Conservation (phyloP, 2,888 invertebrate genomes). For the Pheosia gnoma region DNA sequence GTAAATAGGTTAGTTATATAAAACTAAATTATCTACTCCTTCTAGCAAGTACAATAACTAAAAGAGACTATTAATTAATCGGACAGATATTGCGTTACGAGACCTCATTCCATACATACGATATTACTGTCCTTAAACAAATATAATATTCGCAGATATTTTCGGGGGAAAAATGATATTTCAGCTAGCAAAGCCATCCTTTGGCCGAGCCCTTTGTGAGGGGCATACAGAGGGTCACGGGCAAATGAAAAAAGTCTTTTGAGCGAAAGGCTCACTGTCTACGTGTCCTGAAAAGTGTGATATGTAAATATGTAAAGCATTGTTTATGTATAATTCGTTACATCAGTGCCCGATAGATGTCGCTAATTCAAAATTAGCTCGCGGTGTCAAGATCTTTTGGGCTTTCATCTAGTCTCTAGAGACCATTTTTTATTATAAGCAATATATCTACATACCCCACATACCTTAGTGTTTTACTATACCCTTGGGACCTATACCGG, state of each 20-base stretch:
- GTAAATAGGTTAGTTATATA: too few species aligned
- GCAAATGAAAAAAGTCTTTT: constrained; percentile 26
- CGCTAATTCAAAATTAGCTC: too few species aligned
- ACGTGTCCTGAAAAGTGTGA: constrained; percentile 16
- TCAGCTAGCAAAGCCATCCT: constrained; percentile 18
- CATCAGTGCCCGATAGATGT: too few species aligned
- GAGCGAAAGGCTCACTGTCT: constrained; percentile 2
- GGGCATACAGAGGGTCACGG: constrained; percentile 20
- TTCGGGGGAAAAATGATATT: constrained; percentile 16
- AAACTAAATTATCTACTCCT: too few species aligned
- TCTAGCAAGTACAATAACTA: too few species aligned
- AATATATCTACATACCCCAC: too few species aligned
- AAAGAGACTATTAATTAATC: too few species aligned
- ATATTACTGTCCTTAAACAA: constrained; percentile 7
- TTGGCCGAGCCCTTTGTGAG: constrained; percentile 15
- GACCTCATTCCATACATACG: not conserved
- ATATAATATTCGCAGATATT: constrained; percentile 24
- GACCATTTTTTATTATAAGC: too few species aligned
- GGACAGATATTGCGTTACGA: not conserved
- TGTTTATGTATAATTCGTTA: constrained; percentile 1
- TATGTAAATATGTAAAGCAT: constrained; percentile 26
- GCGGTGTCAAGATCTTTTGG: too few species aligned
- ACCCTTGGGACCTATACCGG: too few species aligned
- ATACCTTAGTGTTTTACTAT: too few species aligned
- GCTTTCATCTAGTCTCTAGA: too few species aligned